phyloP scores from a whole-genome alignment of 2,113 vertebrate genomes.

The Pterocles gutturalis region DNA sequence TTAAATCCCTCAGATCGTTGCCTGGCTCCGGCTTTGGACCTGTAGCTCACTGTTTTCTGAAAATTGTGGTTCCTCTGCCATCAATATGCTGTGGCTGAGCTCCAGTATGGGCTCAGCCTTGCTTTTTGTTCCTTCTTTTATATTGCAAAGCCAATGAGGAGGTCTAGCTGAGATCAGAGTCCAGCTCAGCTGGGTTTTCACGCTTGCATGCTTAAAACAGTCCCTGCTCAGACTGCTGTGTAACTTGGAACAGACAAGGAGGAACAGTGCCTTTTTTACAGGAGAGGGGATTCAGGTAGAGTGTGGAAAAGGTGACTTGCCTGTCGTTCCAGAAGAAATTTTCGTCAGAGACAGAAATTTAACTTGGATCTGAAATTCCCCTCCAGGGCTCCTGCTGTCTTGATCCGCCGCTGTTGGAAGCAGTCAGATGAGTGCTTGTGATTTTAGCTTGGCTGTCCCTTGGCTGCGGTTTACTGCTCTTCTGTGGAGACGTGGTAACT shows the following conservation, averaged over 20 bases:
- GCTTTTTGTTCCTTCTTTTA: conserved; percentile 29
- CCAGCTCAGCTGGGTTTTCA: neutral
- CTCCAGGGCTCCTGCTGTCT: neutral
- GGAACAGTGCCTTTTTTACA: neutral
- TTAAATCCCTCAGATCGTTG: neutral
- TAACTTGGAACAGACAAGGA: neutral
- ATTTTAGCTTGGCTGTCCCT: neutral
- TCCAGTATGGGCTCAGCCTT: neutral
- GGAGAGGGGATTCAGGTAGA: neutral
- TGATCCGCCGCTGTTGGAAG: neutral
- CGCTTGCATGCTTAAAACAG: conserved; percentile 10
- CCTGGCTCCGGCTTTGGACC: neutral
- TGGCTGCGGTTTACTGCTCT: neutral
- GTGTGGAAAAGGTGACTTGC: neutral
- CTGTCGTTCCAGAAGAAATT: neutral
- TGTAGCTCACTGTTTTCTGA: neutral
- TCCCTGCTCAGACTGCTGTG: neutral
- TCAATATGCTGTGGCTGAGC: neutral
- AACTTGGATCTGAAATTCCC: neutral
- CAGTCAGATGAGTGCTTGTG: neutral
- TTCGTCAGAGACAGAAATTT: neutral
- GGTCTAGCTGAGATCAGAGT: conserved; percentile 22
- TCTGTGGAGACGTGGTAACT: neutral
- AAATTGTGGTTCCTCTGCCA: neutral
- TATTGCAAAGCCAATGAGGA: neutral